phyloP scores from a whole-genome alignment of 2,888 invertebrate species.

The Coenonympha arcania region DNA sequence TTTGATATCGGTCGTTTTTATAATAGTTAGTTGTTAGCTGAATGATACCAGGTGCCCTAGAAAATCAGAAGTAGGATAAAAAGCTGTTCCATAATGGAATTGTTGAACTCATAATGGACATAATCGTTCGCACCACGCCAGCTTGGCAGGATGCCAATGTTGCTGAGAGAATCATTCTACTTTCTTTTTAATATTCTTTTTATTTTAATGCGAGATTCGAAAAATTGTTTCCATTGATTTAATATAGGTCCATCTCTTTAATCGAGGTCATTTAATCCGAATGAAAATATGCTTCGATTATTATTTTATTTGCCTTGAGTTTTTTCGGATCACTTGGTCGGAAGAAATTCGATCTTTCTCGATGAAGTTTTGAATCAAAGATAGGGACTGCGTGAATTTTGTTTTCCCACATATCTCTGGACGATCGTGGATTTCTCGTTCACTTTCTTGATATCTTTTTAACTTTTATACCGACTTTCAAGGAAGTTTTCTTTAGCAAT shows the following conservation, averaged over 20 bases:
- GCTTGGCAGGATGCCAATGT: slow-evolving; percentile 44
- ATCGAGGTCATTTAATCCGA: background rate
- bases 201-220: slow-evolving; percentile 35
- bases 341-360: too few relatives aligned
- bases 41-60: slow-evolving; percentile 8
- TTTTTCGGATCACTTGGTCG: too few relatives aligned
- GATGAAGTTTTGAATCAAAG: too few relatives aligned
- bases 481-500: too few relatives aligned
- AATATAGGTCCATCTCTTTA: slow-evolving; percentile 6
- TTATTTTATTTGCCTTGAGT: too few relatives aligned
- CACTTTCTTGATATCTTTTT: too few relatives aligned
- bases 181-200: slow-evolving; percentile 40
- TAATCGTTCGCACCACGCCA: slow-evolving; percentile 39
- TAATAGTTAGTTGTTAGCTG: slow-evolving; percentile 2
- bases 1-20: too few relatives aligned
- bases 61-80: slow-evolving; percentile 10
- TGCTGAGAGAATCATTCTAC: slow-evolving; percentile 43
- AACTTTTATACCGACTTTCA: too few relatives aligned
- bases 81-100: slow-evolving; percentile 25
- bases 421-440: too few relatives aligned
- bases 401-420: too few relatives aligned
- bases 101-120: slow-evolving; percentile 41
- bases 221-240: slow-evolving; percentile 10
- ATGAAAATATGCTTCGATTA: too few relatives aligned
- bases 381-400: too few relatives aligned